phyloP scores from a whole-genome alignment of 37 sponge, comb jelly and placozoan genomes.

The Theonella swinhoei region DNA sequence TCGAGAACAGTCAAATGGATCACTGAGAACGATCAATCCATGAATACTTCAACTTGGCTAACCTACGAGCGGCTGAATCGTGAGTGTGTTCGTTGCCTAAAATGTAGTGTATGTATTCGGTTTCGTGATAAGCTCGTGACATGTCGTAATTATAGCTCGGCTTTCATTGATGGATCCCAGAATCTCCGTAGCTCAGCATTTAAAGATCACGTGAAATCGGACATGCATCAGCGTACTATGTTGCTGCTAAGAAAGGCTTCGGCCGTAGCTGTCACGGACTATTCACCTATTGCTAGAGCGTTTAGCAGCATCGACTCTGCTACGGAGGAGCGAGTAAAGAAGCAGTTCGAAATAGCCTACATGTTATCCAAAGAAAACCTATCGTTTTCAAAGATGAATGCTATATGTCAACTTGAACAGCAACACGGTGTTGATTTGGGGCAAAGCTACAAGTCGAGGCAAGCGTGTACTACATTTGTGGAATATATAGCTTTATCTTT shows the following conservation, averaged over 20 bases:
- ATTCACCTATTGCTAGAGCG: slow-evolving; percentile 34
- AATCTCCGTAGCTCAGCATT: slow-evolving; percentile 25
- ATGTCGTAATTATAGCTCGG: slow-evolving; percentile 31
- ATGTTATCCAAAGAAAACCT: slow-evolving; percentile 40
- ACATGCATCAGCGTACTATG: slow-evolving; percentile 44
- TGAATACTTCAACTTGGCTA: slow-evolving; percentile 31
- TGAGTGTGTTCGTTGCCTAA: background rate
- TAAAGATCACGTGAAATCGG: slow-evolving; percentile 41
- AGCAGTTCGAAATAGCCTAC: slow-evolving; percentile 56
- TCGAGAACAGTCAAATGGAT: slow-evolving; percentile 7
- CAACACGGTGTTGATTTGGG: slow-evolving; percentile 59
- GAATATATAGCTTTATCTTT: slow-evolving; percentile 10
- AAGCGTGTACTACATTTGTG: slow-evolving; percentile 36
- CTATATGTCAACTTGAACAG: slow-evolving; percentile 42
- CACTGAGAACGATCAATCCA: slow-evolving; percentile 12
- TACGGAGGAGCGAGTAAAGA: background rate
- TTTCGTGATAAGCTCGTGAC: slow-evolving; percentile 21
- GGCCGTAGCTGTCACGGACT: slow-evolving; percentile 6
- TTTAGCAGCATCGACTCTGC: background rate
- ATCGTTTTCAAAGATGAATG: slow-evolving; percentile 53
- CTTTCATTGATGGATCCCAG: slow-evolving; percentile 51
- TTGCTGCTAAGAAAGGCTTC: slow-evolving; percentile 4
- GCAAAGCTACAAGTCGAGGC: slow-evolving; percentile 32
- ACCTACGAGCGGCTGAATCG: background rate
- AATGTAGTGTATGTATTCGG: slow-evolving; percentile 18